These are phyloP conservation scores for Ctenicera cuprea DNA, from an alignment of 2,888 invertebrate genomes.

Conservation along the genomic window DNA sequence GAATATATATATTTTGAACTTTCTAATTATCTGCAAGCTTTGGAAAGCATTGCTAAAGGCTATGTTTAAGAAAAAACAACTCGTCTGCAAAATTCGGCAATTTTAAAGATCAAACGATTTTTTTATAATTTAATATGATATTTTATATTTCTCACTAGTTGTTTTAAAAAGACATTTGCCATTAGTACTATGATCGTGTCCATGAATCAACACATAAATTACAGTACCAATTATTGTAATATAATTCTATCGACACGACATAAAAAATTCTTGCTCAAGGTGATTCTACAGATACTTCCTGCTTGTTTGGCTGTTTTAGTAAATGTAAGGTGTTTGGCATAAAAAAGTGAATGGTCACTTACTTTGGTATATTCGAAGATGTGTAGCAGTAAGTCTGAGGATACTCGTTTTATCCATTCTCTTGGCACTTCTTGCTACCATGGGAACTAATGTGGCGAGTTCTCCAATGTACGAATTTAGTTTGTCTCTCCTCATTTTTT, in stretches of 20 bases:
- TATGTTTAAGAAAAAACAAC: too few relatives aligned
- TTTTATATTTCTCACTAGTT: too few relatives aligned
- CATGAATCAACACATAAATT: too few relatives aligned
- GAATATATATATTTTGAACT: too few relatives aligned
- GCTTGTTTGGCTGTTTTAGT: background rate
- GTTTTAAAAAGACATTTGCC: too few relatives aligned
- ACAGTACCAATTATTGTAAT: too few relatives aligned
- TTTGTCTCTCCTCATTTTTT: slow-evolving; percentile 93
- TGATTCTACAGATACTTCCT: background rate
- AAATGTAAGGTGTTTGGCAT: background rate
- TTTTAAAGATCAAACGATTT: too few relatives aligned
- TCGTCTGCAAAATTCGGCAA: too few relatives aligned
- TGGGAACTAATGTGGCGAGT: slow-evolving; percentile 88
- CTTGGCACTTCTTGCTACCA: slow-evolving; percentile 87
- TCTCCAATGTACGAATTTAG: slow-evolving; percentile 90
- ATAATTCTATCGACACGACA: background rate
- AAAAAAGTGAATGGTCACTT: slow-evolving; percentile 57
- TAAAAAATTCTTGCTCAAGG: background rate
- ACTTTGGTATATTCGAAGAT: slow-evolving; percentile 85
- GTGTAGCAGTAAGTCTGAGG: slow-evolving; percentile 89
- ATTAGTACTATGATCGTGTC: too few relatives aligned
- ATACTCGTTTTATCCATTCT: slow-evolving; percentile 95
- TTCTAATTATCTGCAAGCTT: too few relatives aligned
- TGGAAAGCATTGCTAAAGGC: too few relatives aligned
- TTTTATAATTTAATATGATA: too few relatives aligned